Evolutionary conservation across 2,797 vertebrate genomes (phyloP).

Genomic region (Esox lucius): DNA sequence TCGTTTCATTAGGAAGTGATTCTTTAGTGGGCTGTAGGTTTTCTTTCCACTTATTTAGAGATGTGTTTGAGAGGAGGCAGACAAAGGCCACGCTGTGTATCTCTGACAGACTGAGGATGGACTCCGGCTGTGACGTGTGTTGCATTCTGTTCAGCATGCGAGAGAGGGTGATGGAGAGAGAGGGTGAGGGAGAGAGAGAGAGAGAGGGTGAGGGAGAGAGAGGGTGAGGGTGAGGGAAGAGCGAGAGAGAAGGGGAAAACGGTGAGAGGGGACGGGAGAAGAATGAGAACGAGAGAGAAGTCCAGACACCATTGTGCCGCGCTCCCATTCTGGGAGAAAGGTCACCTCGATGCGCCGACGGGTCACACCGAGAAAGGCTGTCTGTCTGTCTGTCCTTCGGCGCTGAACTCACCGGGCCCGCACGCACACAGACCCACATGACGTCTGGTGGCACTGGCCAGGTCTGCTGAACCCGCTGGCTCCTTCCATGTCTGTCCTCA

Average conservation of each 20-base stretch:
- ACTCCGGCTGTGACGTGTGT: background rate
- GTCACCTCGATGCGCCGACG: background rate
- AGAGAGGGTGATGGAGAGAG: too few relatives aligned
- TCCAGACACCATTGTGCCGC: slow-evolving; percentile 4
- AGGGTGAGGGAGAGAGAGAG: too few relatives aligned
- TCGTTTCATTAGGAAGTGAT: background rate
- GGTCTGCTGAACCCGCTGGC: background rate
- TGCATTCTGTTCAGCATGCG: background rate
- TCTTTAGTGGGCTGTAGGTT: background rate
- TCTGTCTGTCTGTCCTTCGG: too few relatives aligned
- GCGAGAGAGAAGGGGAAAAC: background rate
- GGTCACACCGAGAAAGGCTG: slow-evolving; percentile 1
- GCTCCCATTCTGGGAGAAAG: slow-evolving; percentile 4
- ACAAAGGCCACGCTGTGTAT: slow-evolving; percentile 1
- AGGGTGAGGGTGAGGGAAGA: too few relatives aligned
- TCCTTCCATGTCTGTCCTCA: background rate
- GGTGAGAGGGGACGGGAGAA: background rate
- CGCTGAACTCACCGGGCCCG: background rate
- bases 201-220: too few relatives aligned
- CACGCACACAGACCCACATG: background rate
- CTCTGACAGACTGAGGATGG: slow-evolving; percentile 2
- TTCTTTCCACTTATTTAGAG: background rate
- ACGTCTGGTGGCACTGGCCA: background rate
- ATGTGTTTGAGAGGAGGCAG: background rate
- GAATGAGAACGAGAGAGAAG: background rate